Base-by-base conservation (phyloP, 23 tunicate species). In the Corella eumyota region DNA sequence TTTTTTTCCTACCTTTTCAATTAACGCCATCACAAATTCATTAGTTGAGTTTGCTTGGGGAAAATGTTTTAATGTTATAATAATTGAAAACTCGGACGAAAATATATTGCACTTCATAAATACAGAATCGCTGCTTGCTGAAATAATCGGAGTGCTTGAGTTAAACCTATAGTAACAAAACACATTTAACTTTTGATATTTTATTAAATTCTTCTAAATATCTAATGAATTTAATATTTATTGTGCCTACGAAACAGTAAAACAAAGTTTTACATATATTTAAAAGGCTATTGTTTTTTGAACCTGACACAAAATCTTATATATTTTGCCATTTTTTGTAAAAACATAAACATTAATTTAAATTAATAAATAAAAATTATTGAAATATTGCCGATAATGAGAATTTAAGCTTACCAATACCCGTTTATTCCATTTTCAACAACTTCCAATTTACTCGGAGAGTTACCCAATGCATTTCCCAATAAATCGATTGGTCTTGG, bases 31-130 rank as follows among this genome's bases (percentile, higher is more conserved):
- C 3, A 88, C 17, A 45, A 64, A 88, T 33, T 78, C 69, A 53
- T 54, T 58, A 20, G 61, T 47, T 28, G 37, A 2, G 13, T 63
- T 34, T n/a, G n/a, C n/a, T n/a, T n/a, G n/a, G n/a, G n/a, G n/a
- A n/a, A n/a, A 46, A 33, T 67, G 71, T 62, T 79, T 83, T 40
- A 77, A 88, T n/a, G 87, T 65, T 21, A 70, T 45, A 5, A 88
- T n/a, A 27, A 88, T 38, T 1, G 96, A 88, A 73, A 88, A 88
- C 68, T 88, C 96, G 32, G 72, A 20, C 34, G 96, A 88, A 72
- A 88, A 88, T 15, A 46, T 35, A 45, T 62, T 33, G 60, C 96
- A 88, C 29, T 72, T 53, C 4, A 58, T 47, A 53, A 88, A 73
- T 25, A 78, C 47, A 30, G 56, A 60, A 19, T 71, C 67, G 45